Evolutionary conservation across 2,797 vertebrate genomes (phyloP), one percentile per base, ranked within the genome.

Genomic region (Ispidina picta): DNA sequence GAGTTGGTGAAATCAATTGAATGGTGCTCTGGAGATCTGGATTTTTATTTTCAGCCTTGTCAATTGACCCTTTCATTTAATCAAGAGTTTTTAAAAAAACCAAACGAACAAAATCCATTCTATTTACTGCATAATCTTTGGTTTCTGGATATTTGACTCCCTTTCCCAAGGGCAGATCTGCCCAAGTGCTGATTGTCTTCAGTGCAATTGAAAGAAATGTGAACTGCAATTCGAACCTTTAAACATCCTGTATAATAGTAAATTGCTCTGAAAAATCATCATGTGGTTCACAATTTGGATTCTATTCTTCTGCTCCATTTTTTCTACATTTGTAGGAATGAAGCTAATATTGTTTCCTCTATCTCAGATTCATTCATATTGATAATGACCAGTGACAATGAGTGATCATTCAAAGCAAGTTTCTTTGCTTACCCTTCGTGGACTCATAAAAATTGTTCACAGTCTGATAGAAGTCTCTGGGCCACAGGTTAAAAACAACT

Each of bases 181-280:
- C 37, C 28, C 16, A 46, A 69, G 21, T 29, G 14, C 15, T 3
- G 1, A 28, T 4, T 18, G 19, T 63, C 12, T 92, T 58, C 52
- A 59, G 9, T 69, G 59, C 15, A 63, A 85, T 0, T 71, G 46
- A 59, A 88, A 81, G 19, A 23, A n/a, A 83, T 6, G 23, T 39
- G 37, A 78, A 58, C 20, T 31, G 22, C 37, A n/a, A 8, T 71
- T 28, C 58, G 65, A 74, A 71, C 15, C 63, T 82, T 70, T 70
- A 79, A 86, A 28, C 15, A 29, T 59, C 18, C 29, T 59, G 25
- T 35, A 33, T 58, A 31, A 70, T 35, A 72, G 23, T 72, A 75
- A 81, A 86, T 52, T 69, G 7, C 19, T 86, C 65, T 81, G 59
- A 92, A 89, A 89, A 75, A 63, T 62, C 43, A 26, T 37, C 25